A percentile compares a stretch with the other conserved stretches of the same genome.
Evolutionary conservation across 2,797 vertebrate genomes (phyloP).

Genomic region (Pelochelys cantorii): DNA sequence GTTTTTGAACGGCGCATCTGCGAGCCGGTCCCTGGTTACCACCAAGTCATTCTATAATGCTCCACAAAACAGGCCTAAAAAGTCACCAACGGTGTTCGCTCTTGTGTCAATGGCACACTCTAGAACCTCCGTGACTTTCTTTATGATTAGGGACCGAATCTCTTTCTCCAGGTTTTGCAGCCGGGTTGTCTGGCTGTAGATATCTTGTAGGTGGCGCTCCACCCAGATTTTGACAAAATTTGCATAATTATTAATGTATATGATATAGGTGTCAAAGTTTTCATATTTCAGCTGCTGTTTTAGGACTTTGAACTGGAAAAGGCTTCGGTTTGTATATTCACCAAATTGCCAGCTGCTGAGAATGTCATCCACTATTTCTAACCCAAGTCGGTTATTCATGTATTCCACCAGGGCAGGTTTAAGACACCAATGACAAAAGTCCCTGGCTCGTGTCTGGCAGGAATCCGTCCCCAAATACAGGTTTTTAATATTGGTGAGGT

Average conservation of each 20-base stretch:
- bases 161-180: slow-evolving; percentile 45
- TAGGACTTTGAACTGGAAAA: slow-evolving; percentile 49
- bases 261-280: slow-evolving; percentile 48
- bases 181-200: slow-evolving; percentile 15
- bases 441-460: slow-evolving; percentile 58
- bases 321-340: slow-evolving; percentile 60
- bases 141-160: slow-evolving; percentile 20
- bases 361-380: slow-evolving; percentile 72
- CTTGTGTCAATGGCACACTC: background rate
- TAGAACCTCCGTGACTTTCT: slow-evolving; percentile 41
- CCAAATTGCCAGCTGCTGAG: slow-evolving; percentile 38
- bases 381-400: slow-evolving; percentile 72
- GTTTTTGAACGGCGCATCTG: slow-evolving; percentile 79
- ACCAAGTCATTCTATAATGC: slow-evolving; percentile 72
- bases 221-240: slow-evolving; percentile 49
- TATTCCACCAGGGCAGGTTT: slow-evolving; percentile 67
- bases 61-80: slow-evolving; percentile 76
- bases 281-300: slow-evolving; percentile 77
- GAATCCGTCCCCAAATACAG: slow-evolving; percentile 68
- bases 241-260: background rate
- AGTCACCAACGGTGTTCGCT: slow-evolving; percentile 58
- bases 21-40: slow-evolving; percentile 54
- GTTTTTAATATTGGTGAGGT: background rate
- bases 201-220: slow-evolving; percentile 3
- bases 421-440: slow-evolving; percentile 68